Evolutionary conservation across 1,140 invertebrate species (phyloP).

Genomic region (Bombus sibiricus): DNA sequence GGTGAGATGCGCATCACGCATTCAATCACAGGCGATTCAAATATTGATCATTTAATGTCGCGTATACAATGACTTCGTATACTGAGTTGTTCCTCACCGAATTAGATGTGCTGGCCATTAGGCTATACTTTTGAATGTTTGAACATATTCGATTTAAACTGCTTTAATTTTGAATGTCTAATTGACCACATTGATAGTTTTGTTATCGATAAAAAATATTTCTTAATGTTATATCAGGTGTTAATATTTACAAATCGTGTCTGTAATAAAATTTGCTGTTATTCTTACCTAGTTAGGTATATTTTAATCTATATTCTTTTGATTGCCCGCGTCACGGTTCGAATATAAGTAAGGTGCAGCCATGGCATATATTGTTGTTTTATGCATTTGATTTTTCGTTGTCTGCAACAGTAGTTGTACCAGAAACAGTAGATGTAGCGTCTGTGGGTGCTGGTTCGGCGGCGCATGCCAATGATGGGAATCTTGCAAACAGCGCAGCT

Average conservation of each 20-base stretch:
- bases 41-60: constrained; percentile 58
- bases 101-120: not conserved
- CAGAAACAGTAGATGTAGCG: constrained; percentile 75
- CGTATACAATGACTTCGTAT: constrained; percentile 18
- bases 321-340: not conserved
- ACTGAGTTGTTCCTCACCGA: not conserved
- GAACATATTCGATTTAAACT: not conserved
- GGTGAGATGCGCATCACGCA: constrained; percentile 72
- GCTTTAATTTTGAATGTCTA: not conserved
- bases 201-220: not conserved
- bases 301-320: not conserved
- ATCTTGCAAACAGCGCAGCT: constrained; percentile 87
- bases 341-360: too few relatives aligned
- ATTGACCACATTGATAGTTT: not conserved
- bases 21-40: constrained; percentile 67
- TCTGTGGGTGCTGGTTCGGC: constrained; percentile 62
- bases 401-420: constrained; percentile 76
- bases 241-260: constrained; percentile 46
- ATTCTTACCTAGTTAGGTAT: not conserved
- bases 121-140: not conserved
- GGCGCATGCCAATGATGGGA: constrained; percentile 87
- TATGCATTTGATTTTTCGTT: constrained; percentile 84
- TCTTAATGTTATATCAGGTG: constrained; percentile 15
- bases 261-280: constrained; percentile 16
- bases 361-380: constrained; percentile 52